Base-by-base conservation (phyloP, 2,888 invertebrate genomes). In the Nomada ruficornis region DNA sequence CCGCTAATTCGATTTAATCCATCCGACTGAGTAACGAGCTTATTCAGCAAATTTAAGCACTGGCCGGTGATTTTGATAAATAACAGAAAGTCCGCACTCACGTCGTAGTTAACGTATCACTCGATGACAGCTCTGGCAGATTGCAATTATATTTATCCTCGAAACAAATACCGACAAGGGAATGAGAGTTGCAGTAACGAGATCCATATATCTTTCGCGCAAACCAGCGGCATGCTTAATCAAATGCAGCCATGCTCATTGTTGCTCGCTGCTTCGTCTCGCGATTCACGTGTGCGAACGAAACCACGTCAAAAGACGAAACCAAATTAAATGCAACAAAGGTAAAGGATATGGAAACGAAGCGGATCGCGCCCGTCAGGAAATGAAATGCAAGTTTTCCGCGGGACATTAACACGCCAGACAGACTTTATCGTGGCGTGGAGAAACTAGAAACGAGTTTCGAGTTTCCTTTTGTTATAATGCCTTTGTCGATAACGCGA, bases 311-410 rank as follows among this genome's bases (percentile, higher is more conserved):
- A 11, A 2, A 42, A 42, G 10, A 42, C 18, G 42, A 29, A 36
- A 9, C 42, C 7, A 15, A 73, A 82, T 84, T 76, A 68, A 60
- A 44, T 20, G 29, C 59, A 52, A 59, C 62, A 54, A 65, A 57
- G 47, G 47, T 47, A 47, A 15, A 47, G 29, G 57, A 68, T 59
- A 23, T 44, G 65, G 77, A 67, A 20, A 67, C 26, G 54, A n/a
- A 18, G 26, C 15, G 60, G 18, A 23, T n/a, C 44, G 23, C 44
- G 36, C 44, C 42, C 44, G n/a, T 23, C 64, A 55, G 83, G 81
- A 88, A 88, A 87, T 83, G 83, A 82, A 84, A 69, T 59, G 62
- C 70, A 81, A 80, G 77, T 79, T 79, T 68, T 80, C 73, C 77
- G 20, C 54, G 70, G 59, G 79, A 75, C 68, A 64, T 84, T 82